Base-by-base conservation (phyloP, 2,888 invertebrate species). In the Pyrrhosoma nymphula region DNA sequence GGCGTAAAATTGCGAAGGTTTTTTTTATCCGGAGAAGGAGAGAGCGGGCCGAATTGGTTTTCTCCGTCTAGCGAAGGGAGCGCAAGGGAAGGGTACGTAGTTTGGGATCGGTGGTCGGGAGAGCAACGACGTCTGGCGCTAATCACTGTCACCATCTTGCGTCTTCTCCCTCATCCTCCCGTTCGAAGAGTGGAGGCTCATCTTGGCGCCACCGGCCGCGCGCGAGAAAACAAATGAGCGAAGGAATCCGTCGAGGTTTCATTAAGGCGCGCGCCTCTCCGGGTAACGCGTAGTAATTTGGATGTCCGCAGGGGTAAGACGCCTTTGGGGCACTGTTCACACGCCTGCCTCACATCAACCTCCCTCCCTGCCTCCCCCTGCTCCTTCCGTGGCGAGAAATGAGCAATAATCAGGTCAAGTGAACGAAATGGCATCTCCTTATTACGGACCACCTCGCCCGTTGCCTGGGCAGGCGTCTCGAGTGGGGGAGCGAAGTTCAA, bases 331-430 rank as follows among this genome's bases (percentile, higher is more conserved):
- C 63, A 16, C 6, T 18, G 60, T 63, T 91, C 91, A 91, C 91
- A 91, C 91, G 91, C 90, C 30, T 26, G 16, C 35, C 30, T 60
- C 60, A 60, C 60, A 20, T 12, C 10, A 2, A 20, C 69, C n/a
- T 18, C 30, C 35, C 56, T 35, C 35, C 18, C 8, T 10, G 14
- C 18, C 20, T 35, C 30, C 20, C 30, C 90, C 20, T 60, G 18
- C 20, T 3, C 20, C 35, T 14, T 18, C 35, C 56, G 56, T 35
- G 56, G 91, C 39, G 91, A 91, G 91, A 91, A 91, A 91, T 91
- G 91, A 91, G 91, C 91, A 69, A 91, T 91, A 91, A 91, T 91
- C 60, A 91, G 91, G 91, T 91, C 91, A 91, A 91, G 91, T 63
- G 91, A 82, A 82, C 82, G 82, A 91, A 63, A 91, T 91, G 91